Percentiles rank a stretch among this genome's conserved stretches.
Evolutionary conservation across 2,888 invertebrate genomes (phyloP).

Genomic region (Mesorhabditis spiculigera): DNA sequence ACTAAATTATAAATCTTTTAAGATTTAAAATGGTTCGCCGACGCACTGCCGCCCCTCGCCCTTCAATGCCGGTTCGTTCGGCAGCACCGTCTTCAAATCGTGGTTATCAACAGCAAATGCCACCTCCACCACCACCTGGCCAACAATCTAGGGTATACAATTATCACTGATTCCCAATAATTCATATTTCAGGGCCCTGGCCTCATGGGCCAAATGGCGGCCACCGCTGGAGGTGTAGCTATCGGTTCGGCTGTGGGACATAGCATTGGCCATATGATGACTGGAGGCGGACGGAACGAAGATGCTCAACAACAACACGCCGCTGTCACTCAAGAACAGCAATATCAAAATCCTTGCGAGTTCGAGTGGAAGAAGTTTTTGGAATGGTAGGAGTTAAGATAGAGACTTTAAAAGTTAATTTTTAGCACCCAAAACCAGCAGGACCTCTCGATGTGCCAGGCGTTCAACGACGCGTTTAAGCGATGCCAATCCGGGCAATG

Average conservation of each 20-base stretch:
- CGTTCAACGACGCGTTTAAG: conserved; percentile 91
- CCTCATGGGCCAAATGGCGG: conserved; percentile 91
- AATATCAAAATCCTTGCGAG: conserved; percentile 70
- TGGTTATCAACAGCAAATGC: neutral
- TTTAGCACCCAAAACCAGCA: conserved; percentile 55
- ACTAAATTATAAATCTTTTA: too few relatives aligned
- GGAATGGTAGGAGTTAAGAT: conserved; percentile 68
- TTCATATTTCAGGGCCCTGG: conserved; percentile 67
- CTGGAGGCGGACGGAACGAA: conserved; percentile 71
- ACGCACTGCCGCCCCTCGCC: neutral
- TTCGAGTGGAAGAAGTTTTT: conserved; percentile 93
- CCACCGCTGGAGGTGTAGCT: conserved; percentile 96
- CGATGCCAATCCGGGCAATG: conserved; percentile 74
- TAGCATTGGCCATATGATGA: conserved; percentile 81
- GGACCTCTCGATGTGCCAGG: conserved; percentile 86
- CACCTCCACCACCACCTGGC: neutral
- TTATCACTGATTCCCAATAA: too few relatives aligned
- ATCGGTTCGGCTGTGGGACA: conserved; percentile 81
- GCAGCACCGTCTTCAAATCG: neutral
- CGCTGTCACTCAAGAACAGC: conserved; percentile 43
- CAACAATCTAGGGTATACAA: neutral
- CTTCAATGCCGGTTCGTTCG: neutral
- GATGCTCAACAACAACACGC: neutral
- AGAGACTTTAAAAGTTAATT: neutral
- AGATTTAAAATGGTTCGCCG: neutral